Conservation (phyloP, 2,797 vertebrate genomes). For the Octomys mimax region DNA sequence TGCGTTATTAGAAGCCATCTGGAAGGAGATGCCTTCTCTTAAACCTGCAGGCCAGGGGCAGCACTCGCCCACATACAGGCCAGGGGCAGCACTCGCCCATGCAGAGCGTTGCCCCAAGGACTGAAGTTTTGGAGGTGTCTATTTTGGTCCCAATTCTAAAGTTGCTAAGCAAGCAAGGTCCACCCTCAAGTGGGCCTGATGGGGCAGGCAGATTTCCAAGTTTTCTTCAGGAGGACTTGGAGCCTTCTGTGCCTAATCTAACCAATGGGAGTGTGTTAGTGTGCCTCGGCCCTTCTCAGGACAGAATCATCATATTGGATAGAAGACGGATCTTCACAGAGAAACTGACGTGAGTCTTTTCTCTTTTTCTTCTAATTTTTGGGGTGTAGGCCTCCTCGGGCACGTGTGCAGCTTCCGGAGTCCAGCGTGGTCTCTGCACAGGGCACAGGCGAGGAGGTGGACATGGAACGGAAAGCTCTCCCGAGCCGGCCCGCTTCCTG, state of each 20-base stretch:
- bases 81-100: background rate
- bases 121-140: background rate
- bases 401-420: background rate
- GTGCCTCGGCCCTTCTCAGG: background rate
- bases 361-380: background rate
- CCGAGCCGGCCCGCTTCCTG: conserved; percentile 22
- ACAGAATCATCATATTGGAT: background rate
- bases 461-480: conserved; percentile 7
- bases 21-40: background rate
- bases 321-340: background rate
- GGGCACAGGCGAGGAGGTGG: background rate
- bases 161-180: background rate
- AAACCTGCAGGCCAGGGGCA: background rate
- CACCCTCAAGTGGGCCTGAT: background rate
- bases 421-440: background rate
- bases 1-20: background rate
- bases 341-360: background rate
- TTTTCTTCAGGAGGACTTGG: background rate
- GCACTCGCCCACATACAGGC: background rate
- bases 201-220: background rate
- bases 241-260: background rate
- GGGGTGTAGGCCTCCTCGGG: background rate
- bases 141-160: background rate
- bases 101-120: background rate
- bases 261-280: background rate